Evolutionary conservation across 2,888 invertebrate genomes (phyloP).

Genomic region (Rhyacophila evoluta): DNA sequence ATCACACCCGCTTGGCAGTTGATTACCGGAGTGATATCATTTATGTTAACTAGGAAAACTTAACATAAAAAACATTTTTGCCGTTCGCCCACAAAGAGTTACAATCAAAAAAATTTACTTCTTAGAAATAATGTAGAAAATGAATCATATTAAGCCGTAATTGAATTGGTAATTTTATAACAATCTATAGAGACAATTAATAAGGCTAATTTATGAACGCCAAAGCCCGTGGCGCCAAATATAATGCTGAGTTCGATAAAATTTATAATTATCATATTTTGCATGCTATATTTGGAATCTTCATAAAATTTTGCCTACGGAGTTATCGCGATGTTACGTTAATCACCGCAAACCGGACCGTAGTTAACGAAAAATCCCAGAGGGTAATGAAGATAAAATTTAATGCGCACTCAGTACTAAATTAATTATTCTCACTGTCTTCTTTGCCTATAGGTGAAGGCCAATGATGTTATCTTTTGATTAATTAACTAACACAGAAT

Average conservation of each 20-base stretch:
- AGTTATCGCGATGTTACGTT: not conserved
- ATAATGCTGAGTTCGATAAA: not conserved
- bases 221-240: not conserved
- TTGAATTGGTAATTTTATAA: too few species aligned
- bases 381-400: not conserved
- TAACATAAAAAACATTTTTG: too few species aligned
- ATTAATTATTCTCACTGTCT: not conserved
- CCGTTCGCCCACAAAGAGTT: too few species aligned
- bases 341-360: not conserved
- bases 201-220: not conserved
- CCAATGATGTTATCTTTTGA: constrained; percentile 1
- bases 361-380: not conserved
- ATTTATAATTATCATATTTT: not conserved
- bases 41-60: too few species aligned
- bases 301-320: not conserved
- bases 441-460: not conserved
- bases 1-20: too few species aligned
- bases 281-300: not conserved
- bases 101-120: too few species aligned
- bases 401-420: not conserved
- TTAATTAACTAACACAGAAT: too few species aligned
- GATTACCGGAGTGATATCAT: too few species aligned
- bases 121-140: too few species aligned
- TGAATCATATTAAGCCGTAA: too few species aligned
- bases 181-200: too few species aligned